Evolutionary conservation across 2,113 vertebrate genomes (phyloP).

Genomic region (Cardinalis cardinalis): DNA sequence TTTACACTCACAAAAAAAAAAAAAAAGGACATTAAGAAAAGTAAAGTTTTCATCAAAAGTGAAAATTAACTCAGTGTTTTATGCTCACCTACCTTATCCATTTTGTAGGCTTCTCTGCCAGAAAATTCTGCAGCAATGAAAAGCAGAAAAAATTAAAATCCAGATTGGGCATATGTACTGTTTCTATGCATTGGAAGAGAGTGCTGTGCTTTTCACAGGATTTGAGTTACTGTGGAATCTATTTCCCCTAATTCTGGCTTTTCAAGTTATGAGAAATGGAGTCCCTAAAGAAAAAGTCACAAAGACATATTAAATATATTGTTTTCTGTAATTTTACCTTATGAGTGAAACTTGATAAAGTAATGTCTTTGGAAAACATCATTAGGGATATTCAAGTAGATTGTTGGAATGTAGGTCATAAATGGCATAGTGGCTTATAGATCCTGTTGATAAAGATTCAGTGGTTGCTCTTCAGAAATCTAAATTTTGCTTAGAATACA

Average conservation of each 20-base stretch:
- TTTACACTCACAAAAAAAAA: not conserved
- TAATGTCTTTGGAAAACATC: not conserved
- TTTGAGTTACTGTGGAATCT: not conserved
- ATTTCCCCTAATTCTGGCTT: not conserved
- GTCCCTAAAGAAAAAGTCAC: not conserved
- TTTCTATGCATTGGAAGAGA: not conserved
- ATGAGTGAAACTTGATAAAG: not conserved
- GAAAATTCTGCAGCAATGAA: not conserved
- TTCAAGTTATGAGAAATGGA: not conserved
- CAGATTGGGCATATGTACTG: not conserved
- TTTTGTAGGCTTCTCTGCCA: not conserved
- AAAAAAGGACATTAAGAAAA: not conserved
- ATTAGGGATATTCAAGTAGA: not conserved
- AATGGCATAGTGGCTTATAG: not conserved
- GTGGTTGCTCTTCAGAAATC: not conserved
- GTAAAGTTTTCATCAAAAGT: not conserved
- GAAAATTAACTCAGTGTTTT: not conserved
- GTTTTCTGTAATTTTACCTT: not conserved
- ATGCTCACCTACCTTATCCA: not conserved
- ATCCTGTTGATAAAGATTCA: not conserved
- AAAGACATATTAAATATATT: not conserved
- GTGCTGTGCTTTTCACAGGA: not conserved
- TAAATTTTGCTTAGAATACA: not conserved
- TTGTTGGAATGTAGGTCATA: not conserved
- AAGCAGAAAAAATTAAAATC: not conserved